These are phyloP conservation scores for Oedothorax gibbosus DNA, from an alignment of 1,140 invertebrate genomes.

Conservation along the genomic window DNA sequence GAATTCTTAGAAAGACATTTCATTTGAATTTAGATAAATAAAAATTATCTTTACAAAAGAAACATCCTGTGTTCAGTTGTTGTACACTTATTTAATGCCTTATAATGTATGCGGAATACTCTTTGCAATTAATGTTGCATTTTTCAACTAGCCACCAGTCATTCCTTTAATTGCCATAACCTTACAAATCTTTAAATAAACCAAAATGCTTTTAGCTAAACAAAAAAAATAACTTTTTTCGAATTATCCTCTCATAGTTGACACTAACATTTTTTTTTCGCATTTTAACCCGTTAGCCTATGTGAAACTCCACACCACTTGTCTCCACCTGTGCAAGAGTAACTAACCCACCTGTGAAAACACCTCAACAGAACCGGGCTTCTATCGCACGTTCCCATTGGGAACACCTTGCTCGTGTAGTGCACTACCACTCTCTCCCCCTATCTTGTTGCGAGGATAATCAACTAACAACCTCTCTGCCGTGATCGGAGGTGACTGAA, in stretches of 20 bases:
- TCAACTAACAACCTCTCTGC: slow-evolving; percentile 52
- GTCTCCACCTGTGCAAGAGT: slow-evolving; percentile 53
- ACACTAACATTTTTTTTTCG: slow-evolving; percentile 58
- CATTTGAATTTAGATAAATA: too few species aligned
- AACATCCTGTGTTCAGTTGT: too few species aligned
- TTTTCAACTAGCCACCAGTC: not conserved
- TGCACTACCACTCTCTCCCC: slow-evolving; percentile 18
- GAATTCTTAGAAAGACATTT: too few species aligned
- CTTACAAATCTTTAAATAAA: not conserved
- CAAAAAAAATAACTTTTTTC: slow-evolving; percentile 28
- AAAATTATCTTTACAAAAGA: too few species aligned
- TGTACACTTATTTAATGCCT: too few species aligned
- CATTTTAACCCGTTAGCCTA: slow-evolving; percentile 58
- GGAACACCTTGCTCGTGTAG: slow-evolving; percentile 14
- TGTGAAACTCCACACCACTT: slow-evolving; percentile 45
- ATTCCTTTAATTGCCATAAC: slow-evolving; percentile 14
- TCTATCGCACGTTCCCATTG: slow-evolving; percentile 47
- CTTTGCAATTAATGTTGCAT: not conserved
- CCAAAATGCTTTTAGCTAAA: slow-evolving; percentile 44
- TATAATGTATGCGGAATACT: too few species aligned
- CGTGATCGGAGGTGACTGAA: slow-evolving; percentile 53
- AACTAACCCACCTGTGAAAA: slow-evolving; percentile 59
- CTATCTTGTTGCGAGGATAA: slow-evolving; percentile 58
- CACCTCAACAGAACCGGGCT: slow-evolving; percentile 34
- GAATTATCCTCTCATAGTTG: slow-evolving; percentile 54